phyloP scores from a whole-genome alignment of 2,797 vertebrate species.

The Peromyscus melanophrys region DNA sequence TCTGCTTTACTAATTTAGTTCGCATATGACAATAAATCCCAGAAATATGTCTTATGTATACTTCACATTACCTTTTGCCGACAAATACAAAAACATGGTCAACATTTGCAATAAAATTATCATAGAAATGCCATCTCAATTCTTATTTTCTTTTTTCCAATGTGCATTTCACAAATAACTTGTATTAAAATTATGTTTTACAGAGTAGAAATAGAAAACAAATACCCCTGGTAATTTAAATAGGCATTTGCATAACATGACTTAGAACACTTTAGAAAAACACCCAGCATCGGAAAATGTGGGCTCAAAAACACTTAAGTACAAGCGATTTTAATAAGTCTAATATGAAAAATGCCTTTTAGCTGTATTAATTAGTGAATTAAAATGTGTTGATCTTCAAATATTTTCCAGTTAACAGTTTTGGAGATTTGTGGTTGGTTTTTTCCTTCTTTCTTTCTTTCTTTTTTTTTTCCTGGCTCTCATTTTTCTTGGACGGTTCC shows the following conservation, averaged over 20 bases:
- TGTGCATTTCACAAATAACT: slow-evolving; percentile 91
- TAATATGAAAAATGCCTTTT: slow-evolving; percentile 89
- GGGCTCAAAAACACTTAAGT: slow-evolving; percentile 90
- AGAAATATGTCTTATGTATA: slow-evolving; percentile 88
- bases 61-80: slow-evolving; percentile 88
- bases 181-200: slow-evolving; percentile 92
- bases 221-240: slow-evolving; percentile 91
- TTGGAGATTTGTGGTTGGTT: slow-evolving; percentile 53
- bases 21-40: slow-evolving; percentile 87
- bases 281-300: slow-evolving; percentile 86
- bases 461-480: slow-evolving; percentile 76
- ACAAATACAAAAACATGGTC: slow-evolving; percentile 91
- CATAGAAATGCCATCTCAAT: slow-evolving; percentile 92
- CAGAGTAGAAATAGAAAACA: slow-evolving; percentile 91
- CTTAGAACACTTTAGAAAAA: slow-evolving; percentile 88
- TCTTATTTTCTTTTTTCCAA: slow-evolving; percentile 90
- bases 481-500: neutral
- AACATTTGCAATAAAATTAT: slow-evolving; percentile 91
- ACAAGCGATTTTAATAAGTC: slow-evolving; percentile 89
- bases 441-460: neutral
- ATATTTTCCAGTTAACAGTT: slow-evolving; percentile 87
- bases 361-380: slow-evolving; percentile 90
- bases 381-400: slow-evolving; percentile 90
- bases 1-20: slow-evolving; percentile 88
- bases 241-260: slow-evolving; percentile 91